Evolutionary conservation across 2,888 invertebrate species (phyloP).

Genomic region (Ophioninae sp.): DNA sequence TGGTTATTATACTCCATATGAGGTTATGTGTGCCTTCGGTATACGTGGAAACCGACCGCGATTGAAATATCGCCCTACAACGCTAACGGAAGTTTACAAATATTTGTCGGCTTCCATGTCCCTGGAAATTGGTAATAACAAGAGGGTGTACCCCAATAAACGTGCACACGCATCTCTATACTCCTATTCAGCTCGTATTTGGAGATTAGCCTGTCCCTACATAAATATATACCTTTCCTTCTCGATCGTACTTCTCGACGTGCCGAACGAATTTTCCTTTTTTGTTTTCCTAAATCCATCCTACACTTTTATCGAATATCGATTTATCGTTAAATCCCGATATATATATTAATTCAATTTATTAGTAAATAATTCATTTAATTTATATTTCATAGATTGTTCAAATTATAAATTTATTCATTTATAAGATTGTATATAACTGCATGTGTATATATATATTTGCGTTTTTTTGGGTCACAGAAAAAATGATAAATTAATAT

Average conservation of each 20-base stretch:
- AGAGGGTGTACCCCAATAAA: constrained; percentile 26
- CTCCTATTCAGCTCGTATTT: constrained; percentile 11
- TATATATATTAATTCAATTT: too few species aligned
- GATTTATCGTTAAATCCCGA: not conserved
- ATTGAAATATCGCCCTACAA: constrained; percentile 65
- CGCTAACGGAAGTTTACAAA: constrained; percentile 70
- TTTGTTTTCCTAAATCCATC: not conserved
- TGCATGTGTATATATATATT: too few species aligned
- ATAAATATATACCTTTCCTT: not conserved
- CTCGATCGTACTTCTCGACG: not conserved
- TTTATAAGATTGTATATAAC: too few species aligned
- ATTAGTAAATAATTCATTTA: not conserved
- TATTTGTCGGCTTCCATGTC: constrained; percentile 68
- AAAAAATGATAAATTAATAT: too few species aligned
- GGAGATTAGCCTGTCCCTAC: constrained; percentile 17
- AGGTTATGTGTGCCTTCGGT: constrained; percentile 15
- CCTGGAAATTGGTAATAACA: constrained; percentile 43
- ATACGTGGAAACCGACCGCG: constrained; percentile 23
- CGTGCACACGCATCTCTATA: not conserved
- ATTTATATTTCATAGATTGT: too few species aligned
- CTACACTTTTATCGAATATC: not conserved
- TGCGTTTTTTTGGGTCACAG: too few species aligned
- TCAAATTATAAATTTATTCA: too few species aligned
- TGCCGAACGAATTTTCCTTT: not conserved
- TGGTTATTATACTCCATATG: constrained; percentile 36